Conservation (phyloP, 2,113 vertebrate genomes). For the Chauna torquata region DNA sequence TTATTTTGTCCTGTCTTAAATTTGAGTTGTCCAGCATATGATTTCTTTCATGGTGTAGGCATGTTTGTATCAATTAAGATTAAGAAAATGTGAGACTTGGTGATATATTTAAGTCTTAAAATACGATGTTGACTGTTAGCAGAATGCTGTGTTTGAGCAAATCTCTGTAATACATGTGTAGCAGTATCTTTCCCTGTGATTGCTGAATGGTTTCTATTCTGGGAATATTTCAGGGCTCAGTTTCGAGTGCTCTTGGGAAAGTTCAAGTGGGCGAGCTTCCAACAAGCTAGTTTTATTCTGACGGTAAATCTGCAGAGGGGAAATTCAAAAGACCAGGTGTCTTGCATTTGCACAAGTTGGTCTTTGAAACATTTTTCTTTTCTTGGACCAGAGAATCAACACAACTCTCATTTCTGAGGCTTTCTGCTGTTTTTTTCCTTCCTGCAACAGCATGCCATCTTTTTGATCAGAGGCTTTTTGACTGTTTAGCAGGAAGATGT, state of each 20-base stretch:
- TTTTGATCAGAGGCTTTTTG: not conserved
- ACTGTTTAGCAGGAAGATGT: not conserved
- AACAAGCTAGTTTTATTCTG: not conserved
- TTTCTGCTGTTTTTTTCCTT: not conserved
- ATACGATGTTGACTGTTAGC: not conserved
- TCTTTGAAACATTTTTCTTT: not conserved
- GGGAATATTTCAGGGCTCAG: conserved; percentile 19
- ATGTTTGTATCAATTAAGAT: not conserved
- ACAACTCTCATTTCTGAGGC: not conserved
- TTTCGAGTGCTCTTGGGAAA: conserved; percentile 29
- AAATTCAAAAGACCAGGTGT: conserved; percentile 38
- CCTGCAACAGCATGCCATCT: not conserved
- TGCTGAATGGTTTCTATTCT: conserved; percentile 45
- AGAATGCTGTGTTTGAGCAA: not conserved
- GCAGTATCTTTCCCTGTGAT: not conserved
- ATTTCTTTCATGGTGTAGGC: not conserved
- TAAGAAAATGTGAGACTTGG: not conserved
- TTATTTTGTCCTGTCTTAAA: not conserved
- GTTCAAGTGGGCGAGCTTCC: conserved; percentile 1
- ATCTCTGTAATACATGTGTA: not conserved
- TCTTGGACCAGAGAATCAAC: not conserved
- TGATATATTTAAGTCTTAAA: not conserved
- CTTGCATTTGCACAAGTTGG: not conserved
- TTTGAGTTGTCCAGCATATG: not conserved
- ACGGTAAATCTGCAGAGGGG: not conserved